Conservation (phyloP, 1,140 invertebrate species). For the Saccostrea glomerata region DNA sequence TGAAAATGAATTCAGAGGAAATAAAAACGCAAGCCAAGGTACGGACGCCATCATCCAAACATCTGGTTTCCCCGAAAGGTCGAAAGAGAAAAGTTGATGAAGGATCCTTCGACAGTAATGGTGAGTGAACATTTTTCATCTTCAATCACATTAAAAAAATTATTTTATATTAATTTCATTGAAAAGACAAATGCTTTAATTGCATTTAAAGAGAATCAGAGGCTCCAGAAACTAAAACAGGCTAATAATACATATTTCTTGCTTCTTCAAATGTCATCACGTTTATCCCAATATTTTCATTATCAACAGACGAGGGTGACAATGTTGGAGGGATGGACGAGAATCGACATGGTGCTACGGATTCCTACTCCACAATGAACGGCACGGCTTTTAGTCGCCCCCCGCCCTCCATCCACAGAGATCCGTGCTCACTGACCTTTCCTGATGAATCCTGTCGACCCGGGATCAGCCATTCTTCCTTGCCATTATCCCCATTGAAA, state of each 20-base stretch:
- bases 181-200: too few relatives aligned
- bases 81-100: slow-evolving; percentile 63
- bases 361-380: slow-evolving; percentile 51
- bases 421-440: slow-evolving; percentile 48
- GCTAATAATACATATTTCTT: too few relatives aligned
- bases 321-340: slow-evolving; percentile 43
- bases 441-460: slow-evolving; percentile 53
- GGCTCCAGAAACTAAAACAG: too few relatives aligned
- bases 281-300: not conserved
- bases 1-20: slow-evolving; percentile 60
- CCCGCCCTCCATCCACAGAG: slow-evolving; percentile 54
- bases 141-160: not conserved
- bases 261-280: too few relatives aligned
- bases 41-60: slow-evolving; percentile 60
- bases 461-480: slow-evolving; percentile 42
- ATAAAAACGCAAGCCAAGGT: slow-evolving; percentile 69
- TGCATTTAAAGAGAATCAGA: too few relatives aligned
- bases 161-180: too few relatives aligned
- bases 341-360: slow-evolving; percentile 36
- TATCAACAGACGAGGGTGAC: not conserved
- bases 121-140: slow-evolving; percentile 26
- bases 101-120: slow-evolving; percentile 56
- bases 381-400: slow-evolving; percentile 69
- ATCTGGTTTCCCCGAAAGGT: slow-evolving; percentile 63
- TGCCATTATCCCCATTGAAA: slow-evolving; percentile 67